A percentile compares a stretch with the other conserved stretches of the same genome.
Conservation (phyloP, 1,140 invertebrate species). For the Pinna nobilis region DNA sequence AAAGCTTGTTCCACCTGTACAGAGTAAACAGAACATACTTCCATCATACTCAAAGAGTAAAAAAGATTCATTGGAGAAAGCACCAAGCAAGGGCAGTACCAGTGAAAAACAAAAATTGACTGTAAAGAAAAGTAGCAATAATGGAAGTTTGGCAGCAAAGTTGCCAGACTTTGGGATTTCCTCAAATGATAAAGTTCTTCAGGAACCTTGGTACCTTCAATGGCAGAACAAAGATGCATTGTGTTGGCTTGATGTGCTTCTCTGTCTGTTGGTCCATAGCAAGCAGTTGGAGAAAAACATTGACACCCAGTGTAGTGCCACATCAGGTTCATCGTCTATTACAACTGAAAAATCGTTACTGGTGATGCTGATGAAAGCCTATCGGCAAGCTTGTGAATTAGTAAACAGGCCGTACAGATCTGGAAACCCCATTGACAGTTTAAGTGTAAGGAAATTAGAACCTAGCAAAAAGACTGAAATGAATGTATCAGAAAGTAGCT, state of each 20-base stretch:
- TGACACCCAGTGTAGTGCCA: background rate
- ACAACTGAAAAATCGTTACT: conserved; percentile 42
- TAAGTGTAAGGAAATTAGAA: too few relatives aligned
- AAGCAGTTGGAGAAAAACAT: conserved; percentile 25
- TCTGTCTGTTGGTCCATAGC: conserved; percentile 66
- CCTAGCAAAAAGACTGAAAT: background rate
- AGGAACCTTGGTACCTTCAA: conserved; percentile 58
- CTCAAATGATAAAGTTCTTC: background rate
- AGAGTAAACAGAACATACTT: too few relatives aligned
- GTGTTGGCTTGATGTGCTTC: conserved; percentile 72
- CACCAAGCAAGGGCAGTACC: background rate
- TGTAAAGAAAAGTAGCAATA: background rate
- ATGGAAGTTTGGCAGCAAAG: background rate
- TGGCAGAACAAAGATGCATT: conserved; percentile 71
- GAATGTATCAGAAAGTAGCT: background rate
- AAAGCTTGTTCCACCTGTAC: too few relatives aligned
- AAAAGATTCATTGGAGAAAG: too few relatives aligned
- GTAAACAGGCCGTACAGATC: conserved; percentile 14
- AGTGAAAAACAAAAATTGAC: background rate
- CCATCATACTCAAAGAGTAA: too few relatives aligned
- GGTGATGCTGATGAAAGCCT: conserved; percentile 58
- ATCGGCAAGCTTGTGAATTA: conserved; percentile 59
- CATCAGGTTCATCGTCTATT: background rate
- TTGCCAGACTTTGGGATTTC: background rate
- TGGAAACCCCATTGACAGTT: too few relatives aligned